Evolutionary conservation across 2,888 invertebrate species (phyloP).

Genomic region (Pardosa pseudoannulata): DNA sequence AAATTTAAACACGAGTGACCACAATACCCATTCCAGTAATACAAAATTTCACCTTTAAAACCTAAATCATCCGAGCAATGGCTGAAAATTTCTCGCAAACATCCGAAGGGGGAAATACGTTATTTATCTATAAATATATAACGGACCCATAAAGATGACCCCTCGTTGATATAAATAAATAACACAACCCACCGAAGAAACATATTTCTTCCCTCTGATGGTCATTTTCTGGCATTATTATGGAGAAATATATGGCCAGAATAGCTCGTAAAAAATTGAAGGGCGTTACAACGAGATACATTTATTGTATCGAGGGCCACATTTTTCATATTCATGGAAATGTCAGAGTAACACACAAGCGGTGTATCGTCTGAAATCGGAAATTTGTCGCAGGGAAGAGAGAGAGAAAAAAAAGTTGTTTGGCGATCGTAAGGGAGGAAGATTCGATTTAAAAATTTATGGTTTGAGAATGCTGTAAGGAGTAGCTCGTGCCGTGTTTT

Average conservation of each 20-base stretch:
- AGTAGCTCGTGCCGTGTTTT: not conserved
- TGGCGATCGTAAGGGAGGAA: constrained; percentile 6
- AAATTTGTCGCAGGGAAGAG: constrained; percentile 11
- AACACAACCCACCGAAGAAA: constrained; percentile 6
- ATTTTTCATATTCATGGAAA: constrained; percentile 58
- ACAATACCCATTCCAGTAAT: no score
- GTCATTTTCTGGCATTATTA: constrained; percentile 28
- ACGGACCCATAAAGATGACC: constrained; percentile 7
- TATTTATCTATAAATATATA: constrained; percentile 13
- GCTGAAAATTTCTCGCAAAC: no score
- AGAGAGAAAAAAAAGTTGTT: not conserved
- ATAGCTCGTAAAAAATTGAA: constrained; percentile 38
- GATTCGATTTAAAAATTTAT: constrained; percentile 26
- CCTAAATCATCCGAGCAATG: no score
- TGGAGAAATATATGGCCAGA: constrained; percentile 28
- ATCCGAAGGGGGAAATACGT: not conserved
- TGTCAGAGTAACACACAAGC: constrained; percentile 23
- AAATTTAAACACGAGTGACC: no score
- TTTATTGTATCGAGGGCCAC: constrained; percentile 34
- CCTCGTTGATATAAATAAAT: constrained; percentile 17
- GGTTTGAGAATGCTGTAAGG: not conserved
- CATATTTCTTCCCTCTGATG: constrained; percentile 14
- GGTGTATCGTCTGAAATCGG: constrained; percentile 4
- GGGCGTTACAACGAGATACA: constrained; percentile 22
- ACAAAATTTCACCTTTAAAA: no score